Evolutionary conservation across 2,797 vertebrate species (phyloP).

Genomic region (Siniperca undulata): DNA sequence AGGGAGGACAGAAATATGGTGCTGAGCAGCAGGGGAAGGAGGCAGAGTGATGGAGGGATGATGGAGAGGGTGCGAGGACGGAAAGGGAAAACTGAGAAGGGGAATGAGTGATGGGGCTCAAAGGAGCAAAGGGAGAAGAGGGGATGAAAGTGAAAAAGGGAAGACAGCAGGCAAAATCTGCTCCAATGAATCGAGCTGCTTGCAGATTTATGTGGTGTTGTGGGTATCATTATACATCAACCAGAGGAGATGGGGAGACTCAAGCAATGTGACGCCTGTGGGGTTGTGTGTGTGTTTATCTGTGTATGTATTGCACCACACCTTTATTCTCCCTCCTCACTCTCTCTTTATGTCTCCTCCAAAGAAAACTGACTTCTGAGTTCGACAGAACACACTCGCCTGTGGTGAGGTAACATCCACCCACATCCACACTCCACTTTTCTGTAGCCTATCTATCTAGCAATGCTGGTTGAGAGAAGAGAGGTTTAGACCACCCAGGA

Average conservation of each 20-base stretch:
- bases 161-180: slow-evolving; percentile 79
- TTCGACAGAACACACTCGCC: slow-evolving; percentile 65
- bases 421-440: slow-evolving; percentile 69
- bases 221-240: slow-evolving; percentile 77
- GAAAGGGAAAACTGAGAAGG: slow-evolving; percentile 75
- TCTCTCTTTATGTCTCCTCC: slow-evolving; percentile 61
- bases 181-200: slow-evolving; percentile 74
- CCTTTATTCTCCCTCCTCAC: slow-evolving; percentile 67
- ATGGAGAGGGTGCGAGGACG: slow-evolving; percentile 76
- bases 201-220: slow-evolving; percentile 77
- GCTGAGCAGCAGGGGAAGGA: slow-evolving; percentile 65
- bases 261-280: slow-evolving; percentile 61
- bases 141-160: slow-evolving; percentile 76
- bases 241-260: slow-evolving; percentile 64
- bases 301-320: slow-evolving; percentile 46
- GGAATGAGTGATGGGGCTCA: slow-evolving; percentile 76
- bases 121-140: slow-evolving; percentile 68
- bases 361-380: slow-evolving; percentile 76
- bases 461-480: slow-evolving; percentile 63
- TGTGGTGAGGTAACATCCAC: slow-evolving; percentile 76
- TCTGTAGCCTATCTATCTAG: slow-evolving; percentile 64
- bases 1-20: slow-evolving; percentile 78
- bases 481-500: slow-evolving; percentile 84
- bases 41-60: slow-evolving; percentile 62
- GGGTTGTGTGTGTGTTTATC: slow-evolving; percentile 60